phyloP scores from a whole-genome alignment of 2,797 vertebrate genomes.

The Melanotaenia nigrans region DNA sequence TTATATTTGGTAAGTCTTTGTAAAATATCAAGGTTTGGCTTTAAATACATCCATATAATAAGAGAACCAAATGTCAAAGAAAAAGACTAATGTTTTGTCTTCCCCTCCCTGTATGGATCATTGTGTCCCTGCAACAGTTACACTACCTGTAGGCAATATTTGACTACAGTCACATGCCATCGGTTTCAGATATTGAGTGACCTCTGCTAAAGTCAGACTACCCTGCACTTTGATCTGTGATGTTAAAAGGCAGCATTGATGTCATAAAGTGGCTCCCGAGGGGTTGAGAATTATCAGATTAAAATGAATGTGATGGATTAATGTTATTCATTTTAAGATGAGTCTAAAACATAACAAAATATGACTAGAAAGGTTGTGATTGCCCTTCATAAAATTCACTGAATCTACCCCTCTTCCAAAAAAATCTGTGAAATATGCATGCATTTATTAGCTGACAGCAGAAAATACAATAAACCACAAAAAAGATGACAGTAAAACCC shows the following conservation, averaged over 20 bases:
- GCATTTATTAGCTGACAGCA: slow-evolving; percentile 25
- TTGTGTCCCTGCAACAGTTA: not conserved
- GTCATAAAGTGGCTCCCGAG: not conserved
- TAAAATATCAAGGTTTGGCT: too few relatives aligned
- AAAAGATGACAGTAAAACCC: not conserved
- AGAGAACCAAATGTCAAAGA: too few relatives aligned
- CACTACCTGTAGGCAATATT: not conserved
- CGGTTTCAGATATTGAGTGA: not conserved
- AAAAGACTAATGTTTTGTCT: not conserved
- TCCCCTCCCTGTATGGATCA: not conserved
- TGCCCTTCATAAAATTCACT: not conserved
- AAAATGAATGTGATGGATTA: not conserved
- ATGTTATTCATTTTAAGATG: not conserved
- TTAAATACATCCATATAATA: too few relatives aligned
- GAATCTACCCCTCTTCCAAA: slow-evolving; percentile 10
- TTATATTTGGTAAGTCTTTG: not conserved
- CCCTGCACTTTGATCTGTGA: not conserved
- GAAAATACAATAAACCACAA: not conserved
- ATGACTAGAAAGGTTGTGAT: not conserved
- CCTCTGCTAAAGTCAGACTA: not conserved
- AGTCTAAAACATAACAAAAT: not conserved
- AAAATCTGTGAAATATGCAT: slow-evolving; percentile 5
- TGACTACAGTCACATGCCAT: not conserved
- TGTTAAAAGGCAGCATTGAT: not conserved
- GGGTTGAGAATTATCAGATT: not conserved